These are phyloP conservation scores for Drosophila pseudotakahashii DNA, from an alignment of 2,888 invertebrate genomes.

Conservation along the genomic window DNA sequence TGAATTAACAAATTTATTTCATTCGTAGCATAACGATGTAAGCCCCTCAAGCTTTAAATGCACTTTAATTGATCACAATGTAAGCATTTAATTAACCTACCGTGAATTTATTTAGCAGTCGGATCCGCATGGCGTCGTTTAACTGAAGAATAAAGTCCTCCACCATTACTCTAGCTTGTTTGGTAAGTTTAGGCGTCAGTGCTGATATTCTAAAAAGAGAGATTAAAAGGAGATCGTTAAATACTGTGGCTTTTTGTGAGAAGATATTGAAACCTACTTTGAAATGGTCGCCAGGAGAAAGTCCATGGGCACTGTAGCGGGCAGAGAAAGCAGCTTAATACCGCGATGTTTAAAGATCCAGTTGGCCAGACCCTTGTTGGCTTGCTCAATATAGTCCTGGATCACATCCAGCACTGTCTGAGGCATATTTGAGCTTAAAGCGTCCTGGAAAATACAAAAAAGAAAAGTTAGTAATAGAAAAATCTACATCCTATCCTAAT, in stretches of 20 bases:
- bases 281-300: constrained; percentile 93
- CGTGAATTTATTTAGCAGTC: constrained; percentile 81
- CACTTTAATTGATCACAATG: neutral
- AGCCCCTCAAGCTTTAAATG: neutral
- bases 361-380: constrained; percentile 95
- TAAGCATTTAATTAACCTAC: constrained; percentile 54
- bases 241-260: no score
- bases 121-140: constrained; percentile 82
- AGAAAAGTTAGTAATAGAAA: no score
- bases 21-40: neutral
- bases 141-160: constrained; percentile 87
- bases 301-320: constrained; percentile 95
- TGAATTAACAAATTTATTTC: neutral
- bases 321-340: constrained; percentile 92
- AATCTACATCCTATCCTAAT: no score
- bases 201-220: constrained; percentile 75
- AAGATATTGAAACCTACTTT: constrained; percentile 88
- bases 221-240: neutral
- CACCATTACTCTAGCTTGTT: constrained; percentile 85
- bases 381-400: constrained; percentile 96
- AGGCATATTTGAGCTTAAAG: constrained; percentile 93
- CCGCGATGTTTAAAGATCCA: constrained; percentile 95
- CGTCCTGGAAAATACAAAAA: constrained; percentile 87
- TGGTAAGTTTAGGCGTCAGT: constrained; percentile 82
- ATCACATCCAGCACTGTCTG: constrained; percentile 95